Evolutionary conservation across 2,888 invertebrate genomes (phyloP).

Genomic region (Sicus ferrugineus): DNA sequence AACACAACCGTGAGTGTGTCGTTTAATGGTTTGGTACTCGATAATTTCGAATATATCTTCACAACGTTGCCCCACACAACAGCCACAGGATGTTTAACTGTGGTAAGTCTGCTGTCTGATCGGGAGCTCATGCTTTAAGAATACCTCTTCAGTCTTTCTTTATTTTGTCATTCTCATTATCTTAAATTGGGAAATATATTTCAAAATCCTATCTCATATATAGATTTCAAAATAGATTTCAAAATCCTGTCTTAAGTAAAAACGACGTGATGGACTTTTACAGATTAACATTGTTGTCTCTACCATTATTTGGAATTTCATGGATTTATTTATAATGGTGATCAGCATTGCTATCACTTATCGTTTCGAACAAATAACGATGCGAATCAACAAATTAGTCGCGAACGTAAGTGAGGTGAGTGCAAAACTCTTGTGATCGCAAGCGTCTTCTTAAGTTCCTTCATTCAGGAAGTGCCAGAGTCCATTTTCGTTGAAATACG

Average conservation of each 20-base stretch:
- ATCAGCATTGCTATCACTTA: constrained; percentile 74
- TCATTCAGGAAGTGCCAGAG: constrained; percentile 50
- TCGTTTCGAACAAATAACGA: constrained; percentile 73
- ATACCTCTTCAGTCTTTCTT: background rate
- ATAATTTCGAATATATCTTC: constrained; percentile 54
- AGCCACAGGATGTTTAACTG: constrained; percentile 41
- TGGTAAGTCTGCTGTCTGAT: constrained; percentile 54
- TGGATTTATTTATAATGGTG: constrained; percentile 76
- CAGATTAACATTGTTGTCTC: constrained; percentile 51
- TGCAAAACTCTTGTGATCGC: background rate
- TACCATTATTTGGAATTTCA: constrained; percentile 78
- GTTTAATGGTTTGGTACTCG: constrained; percentile 46
- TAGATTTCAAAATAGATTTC: too few relatives aligned
- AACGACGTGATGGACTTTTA: too few relatives aligned
- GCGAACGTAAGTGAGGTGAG: constrained; percentile 46
- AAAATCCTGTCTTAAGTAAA: too few relatives aligned
- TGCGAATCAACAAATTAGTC: constrained; percentile 51
- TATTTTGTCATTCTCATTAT: too few relatives aligned
- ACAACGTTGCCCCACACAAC: constrained; percentile 48
- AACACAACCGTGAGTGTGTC: constrained; percentile 43
- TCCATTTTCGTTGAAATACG: constrained; percentile 72
- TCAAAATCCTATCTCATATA: too few relatives aligned
- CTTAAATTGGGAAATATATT: too few relatives aligned
- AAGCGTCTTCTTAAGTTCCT: constrained; percentile 1
- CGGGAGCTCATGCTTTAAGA: background rate